These are phyloP conservation scores for Atta texana DNA, from an alignment of 1,140 invertebrate genomes.

Conservation along the genomic window DNA sequence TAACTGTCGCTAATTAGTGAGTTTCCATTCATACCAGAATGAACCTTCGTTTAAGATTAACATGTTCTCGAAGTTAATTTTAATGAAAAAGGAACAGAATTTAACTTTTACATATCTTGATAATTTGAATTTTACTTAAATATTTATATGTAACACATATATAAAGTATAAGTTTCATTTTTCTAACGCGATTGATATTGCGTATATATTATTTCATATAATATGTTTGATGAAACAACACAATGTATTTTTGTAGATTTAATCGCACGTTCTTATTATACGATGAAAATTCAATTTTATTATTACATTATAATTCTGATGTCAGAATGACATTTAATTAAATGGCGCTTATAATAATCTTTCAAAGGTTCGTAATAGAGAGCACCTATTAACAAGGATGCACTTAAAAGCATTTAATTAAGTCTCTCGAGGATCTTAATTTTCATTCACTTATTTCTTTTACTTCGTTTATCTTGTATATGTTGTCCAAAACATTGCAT, in stretches of 20 bases:
- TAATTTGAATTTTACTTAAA: not conserved
- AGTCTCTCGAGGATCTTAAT: not conserved
- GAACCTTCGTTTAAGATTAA: conserved; percentile 17
- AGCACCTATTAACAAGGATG: not conserved
- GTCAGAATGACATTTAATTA: conserved; percentile 31
- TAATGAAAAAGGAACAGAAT: not conserved
- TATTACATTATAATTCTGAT: conserved; percentile 18
- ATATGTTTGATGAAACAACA: not conserved
- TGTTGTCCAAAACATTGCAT: conserved; percentile 2
- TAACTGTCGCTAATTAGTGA: conserved; percentile 28
- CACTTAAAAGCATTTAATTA: conserved; percentile 16
- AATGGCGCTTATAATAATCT: conserved; percentile 14
- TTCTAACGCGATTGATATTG: not conserved
- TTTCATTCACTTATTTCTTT: not conserved
- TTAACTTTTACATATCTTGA: not conserved
- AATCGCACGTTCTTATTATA: not conserved
- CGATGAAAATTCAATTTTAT: not conserved
- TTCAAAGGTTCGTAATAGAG: conserved; percentile 11
- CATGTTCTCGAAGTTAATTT: conserved; percentile 8
- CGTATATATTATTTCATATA: not conserved
- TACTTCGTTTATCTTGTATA: not conserved
- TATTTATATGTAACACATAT: not conserved
- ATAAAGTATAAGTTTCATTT: not conserved
- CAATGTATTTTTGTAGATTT: conserved; percentile 8
- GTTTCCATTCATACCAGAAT: conserved; percentile 8